Evolutionary conservation across 2,888 invertebrate genomes (phyloP).

Genomic region (Caenorhabditis afra): DNA sequence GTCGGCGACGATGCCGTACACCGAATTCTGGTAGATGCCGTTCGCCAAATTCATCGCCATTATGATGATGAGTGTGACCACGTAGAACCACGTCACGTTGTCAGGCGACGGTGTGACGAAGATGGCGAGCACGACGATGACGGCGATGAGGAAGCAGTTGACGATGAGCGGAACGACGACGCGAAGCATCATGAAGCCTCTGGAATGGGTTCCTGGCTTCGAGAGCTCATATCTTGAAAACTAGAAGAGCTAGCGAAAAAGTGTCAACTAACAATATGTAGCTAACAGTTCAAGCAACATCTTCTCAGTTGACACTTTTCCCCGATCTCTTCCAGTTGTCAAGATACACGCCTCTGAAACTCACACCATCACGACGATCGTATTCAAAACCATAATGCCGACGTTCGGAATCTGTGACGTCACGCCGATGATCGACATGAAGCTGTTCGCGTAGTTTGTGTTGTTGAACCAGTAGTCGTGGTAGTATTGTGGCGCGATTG

Average conservation of each 20-base stretch:
- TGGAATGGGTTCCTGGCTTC: conserved; percentile 26
- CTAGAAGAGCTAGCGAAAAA: too few species aligned
- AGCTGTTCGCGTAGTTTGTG: conserved; percentile 85
- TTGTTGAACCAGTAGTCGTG: conserved; percentile 88
- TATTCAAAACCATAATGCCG: conserved; percentile 86
- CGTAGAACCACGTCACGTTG: conserved; percentile 81
- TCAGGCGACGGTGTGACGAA: conserved; percentile 80
- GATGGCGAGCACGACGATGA: conserved; percentile 82
- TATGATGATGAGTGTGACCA: conserved; percentile 82
- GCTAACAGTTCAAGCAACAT: too few species aligned
- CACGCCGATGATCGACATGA: conserved; percentile 90
- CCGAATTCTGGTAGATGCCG: conserved; percentile 95
- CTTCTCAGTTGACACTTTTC: too few species aligned
- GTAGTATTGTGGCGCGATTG: conserved; percentile 83
- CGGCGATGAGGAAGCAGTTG: conserved; percentile 80
- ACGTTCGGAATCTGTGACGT: conserved; percentile 95
- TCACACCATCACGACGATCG: conserved; percentile 73
- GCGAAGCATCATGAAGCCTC: conserved; percentile 91
- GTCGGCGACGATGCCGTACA: conserved; percentile 96
- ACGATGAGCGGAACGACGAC: conserved; percentile 84
- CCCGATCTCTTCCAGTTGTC: too few species aligned
- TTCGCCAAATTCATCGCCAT: conserved; percentile 86
- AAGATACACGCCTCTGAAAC: too few species aligned
- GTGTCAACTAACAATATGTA: too few species aligned
- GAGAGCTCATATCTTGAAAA: too few species aligned